These are phyloP conservation scores for Brachyrhaphis roseni DNA, from an alignment of 2,797 vertebrate genomes.

Conservation along the genomic window DNA sequence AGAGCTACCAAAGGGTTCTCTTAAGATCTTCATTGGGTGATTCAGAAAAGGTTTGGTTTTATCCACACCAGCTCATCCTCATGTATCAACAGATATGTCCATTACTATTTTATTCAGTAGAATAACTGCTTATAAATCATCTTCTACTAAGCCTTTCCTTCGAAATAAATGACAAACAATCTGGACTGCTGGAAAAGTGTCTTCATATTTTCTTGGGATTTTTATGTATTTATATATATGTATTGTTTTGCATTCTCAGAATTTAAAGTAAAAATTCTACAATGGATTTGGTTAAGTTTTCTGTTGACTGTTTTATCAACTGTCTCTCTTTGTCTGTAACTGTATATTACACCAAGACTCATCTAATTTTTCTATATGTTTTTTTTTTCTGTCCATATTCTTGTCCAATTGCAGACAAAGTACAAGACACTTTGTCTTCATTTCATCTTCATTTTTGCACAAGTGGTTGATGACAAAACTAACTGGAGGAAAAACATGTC, in stretches of 20 bases:
- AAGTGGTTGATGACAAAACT: too few species aligned
- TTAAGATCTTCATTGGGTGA: conserved; percentile 22
- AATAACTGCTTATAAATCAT: not conserved
- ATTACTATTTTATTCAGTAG: not conserved
- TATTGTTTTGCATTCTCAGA: too few species aligned
- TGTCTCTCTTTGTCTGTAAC: not conserved
- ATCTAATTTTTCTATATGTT: not conserved
- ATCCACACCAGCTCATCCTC: not conserved
- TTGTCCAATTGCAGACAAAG: too few species aligned
- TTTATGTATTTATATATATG: too few species aligned
- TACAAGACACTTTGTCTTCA: too few species aligned
- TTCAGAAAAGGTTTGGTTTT: conserved; percentile 17
- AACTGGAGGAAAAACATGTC: not conserved
- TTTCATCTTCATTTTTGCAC: too few species aligned
- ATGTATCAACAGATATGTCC: not conserved
- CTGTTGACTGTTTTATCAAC: not conserved
- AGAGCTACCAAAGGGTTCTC: conserved; percentile 39
- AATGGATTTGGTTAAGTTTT: not conserved
- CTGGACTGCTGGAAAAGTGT: not conserved
- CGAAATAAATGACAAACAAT: not conserved
- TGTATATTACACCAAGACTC: not conserved
- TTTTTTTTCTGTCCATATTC: too few species aligned
- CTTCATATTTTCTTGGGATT: not conserved
- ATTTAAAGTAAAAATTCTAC: too few species aligned
- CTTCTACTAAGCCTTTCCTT: not conserved